Base-by-base conservation (phyloP, 1,140 invertebrate species). In the Danaus melanippus region DNA sequence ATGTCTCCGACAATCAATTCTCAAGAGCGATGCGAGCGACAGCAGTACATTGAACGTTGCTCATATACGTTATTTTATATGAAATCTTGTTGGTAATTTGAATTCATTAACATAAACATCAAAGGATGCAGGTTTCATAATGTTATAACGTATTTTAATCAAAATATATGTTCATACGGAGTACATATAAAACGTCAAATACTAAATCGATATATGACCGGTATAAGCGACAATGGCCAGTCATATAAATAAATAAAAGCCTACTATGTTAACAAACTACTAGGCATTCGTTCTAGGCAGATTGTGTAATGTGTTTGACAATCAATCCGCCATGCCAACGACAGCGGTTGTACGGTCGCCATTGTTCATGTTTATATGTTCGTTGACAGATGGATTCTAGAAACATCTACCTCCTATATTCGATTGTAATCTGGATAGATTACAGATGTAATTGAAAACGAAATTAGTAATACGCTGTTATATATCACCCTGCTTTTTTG, bases 321-420 rank as follows among this genome's bases (percentile, higher is more conserved):
- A 79, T 75, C 74, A 79, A 75, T 73, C 69, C 62, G 65, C 48
- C 54, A 60, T 67, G 68, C 58, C 49, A 50, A 55, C 68, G 73
- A 65, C 62, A 64, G 61, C 56, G 58, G 62, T 60, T 65, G 68
- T 66, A 57, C 56, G 50, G 45, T 51, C 48, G 58, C 59, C 52
- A 60, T 63, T 66, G 64, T 66, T 60, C 60, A 57, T 56, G 62
- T 66, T 64, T 67, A 66, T 74, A 69, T 58, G 66, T 58, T 60
- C 67, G 63, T 69, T 75, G 74, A 79, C 72, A 75, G 72, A 75
- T 76, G 74, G 71, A 68, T 72, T 58, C 57, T 56, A 53, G 61
- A 63, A 74, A 67, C 64, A 50, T 53, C 57, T 54, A 46, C 32
- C 53, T 11, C 40, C n/a, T 54, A 42, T 56, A 53, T 60, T 50